phyloP scores from a whole-genome alignment of 1,140 invertebrate species.

The Meteorus sp. region DNA sequence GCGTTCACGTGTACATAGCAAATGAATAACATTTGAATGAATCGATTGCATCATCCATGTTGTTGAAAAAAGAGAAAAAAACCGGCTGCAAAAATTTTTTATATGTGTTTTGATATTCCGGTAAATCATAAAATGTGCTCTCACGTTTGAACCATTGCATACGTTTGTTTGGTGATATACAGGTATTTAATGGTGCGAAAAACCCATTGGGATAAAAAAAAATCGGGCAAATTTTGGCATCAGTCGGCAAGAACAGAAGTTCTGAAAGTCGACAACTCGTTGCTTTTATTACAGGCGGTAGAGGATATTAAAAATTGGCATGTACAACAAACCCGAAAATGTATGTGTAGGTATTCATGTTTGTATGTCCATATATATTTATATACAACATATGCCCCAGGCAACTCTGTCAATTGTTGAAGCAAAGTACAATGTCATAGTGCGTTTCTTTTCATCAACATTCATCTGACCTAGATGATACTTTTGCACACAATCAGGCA shows the following conservation, averaged over 20 bases:
- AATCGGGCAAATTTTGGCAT: constrained; percentile 21
- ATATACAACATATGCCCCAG: no score
- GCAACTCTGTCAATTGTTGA: no score
- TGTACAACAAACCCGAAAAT: no score
- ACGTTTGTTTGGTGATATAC: no score
- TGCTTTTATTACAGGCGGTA: constrained; percentile 37
- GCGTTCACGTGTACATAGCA: neutral
- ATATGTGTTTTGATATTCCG: no score
- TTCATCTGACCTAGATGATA: constrained; percentile 17
- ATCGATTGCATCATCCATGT: neutral
- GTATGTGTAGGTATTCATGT: no score
- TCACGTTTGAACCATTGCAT: no score
- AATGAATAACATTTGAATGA: neutral
- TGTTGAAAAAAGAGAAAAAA: neutral
- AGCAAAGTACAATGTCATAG: no score
- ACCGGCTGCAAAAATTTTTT: no score
- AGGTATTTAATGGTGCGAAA: no score
- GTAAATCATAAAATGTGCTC: no score
- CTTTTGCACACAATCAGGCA: constrained; percentile 7
- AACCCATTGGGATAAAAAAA: constrained; percentile 4
- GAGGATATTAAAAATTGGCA: constrained; percentile 4
- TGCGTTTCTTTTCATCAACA: neutral
- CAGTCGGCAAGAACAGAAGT: constrained; percentile 40
- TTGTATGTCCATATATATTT: no score
- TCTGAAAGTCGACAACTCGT: constrained; percentile 33